A percentile compares a stretch with the other conserved stretches of the same genome.
These are phyloP conservation scores for Amblyornis subalaris DNA, from an alignment of 2,113 vertebrate species.

Conservation along the genomic window DNA sequence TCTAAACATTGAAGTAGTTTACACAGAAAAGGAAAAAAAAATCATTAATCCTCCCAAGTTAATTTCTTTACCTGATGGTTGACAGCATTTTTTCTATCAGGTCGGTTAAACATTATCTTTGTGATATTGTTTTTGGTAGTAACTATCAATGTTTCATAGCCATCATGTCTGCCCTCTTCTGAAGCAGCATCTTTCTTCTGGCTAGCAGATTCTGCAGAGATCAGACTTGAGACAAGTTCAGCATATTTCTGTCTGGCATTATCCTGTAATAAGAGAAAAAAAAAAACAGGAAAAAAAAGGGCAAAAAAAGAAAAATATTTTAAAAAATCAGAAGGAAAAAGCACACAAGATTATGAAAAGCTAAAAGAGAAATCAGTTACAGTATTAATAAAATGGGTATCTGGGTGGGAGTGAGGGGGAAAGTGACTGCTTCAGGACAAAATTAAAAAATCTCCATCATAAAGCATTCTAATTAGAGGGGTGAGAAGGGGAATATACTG, in stretches of 20 bases:
- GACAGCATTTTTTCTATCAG: slow-evolving; percentile 89
- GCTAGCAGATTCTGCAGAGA: slow-evolving; percentile 63
- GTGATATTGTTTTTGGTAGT: slow-evolving; percentile 83
- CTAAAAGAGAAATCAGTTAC: neutral
- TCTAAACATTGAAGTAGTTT: neutral
- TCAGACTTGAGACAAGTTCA: slow-evolving; percentile 78
- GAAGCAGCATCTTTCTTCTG: slow-evolving; percentile 26
- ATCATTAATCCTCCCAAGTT: neutral
- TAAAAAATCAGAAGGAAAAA: neutral
- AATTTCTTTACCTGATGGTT: slow-evolving; percentile 71
- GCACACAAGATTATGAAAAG: neutral
- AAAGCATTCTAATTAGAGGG: neutral
- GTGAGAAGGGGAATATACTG: neutral
- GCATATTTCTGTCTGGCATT: slow-evolving; percentile 83
- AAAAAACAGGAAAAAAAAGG: neutral
- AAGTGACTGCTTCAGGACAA: neutral
- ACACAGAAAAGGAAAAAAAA: neutral
- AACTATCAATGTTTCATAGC: slow-evolving; percentile 76
- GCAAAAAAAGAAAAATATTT: neutral
- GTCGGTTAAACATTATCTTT: slow-evolving; percentile 87
- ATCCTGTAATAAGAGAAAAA: slow-evolving; percentile 70
- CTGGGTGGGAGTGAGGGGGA: neutral
- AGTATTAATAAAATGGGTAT: neutral
- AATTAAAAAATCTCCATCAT: neutral
- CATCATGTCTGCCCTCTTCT: neutral